phyloP scores from a whole-genome alignment of 2,113 vertebrate genomes.

The Hyaena hyaena region DNA sequence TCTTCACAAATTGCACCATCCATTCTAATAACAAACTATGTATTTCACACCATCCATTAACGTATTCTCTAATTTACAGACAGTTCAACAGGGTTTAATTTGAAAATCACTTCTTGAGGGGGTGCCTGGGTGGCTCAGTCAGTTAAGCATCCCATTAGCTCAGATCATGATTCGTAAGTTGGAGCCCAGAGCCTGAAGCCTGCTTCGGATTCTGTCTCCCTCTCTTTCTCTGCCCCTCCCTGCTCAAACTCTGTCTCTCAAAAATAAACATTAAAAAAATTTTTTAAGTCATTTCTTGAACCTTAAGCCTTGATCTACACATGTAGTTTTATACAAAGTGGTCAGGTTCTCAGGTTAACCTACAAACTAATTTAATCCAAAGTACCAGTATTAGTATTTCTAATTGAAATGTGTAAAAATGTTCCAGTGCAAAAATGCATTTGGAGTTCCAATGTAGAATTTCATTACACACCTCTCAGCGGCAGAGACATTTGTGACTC shows the following conservation, averaged over 20 bases:
- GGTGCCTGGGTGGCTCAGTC: no score
- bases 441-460: background rate
- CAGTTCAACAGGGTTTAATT: slow-evolving; percentile 30
- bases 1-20: background rate
- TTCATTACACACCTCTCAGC: background rate
- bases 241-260: no score
- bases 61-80: slow-evolving; percentile 40
- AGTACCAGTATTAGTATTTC: background rate
- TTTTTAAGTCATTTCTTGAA: background rate
- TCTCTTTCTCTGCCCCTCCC: no score
- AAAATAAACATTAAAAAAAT: no score
- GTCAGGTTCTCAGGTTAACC: background rate
- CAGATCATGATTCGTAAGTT: no score
- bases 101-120: slow-evolving; percentile 23
- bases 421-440: background rate
- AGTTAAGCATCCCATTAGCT: no score
- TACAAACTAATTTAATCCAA: slow-evolving; percentile 5
- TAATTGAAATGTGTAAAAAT: background rate
- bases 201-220: no score
- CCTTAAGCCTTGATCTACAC: background rate
- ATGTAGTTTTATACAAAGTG: background rate
- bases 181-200: no score
- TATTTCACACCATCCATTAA: background rate
- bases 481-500: background rate
- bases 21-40: background rate